Evolutionary conservation across 2,113 vertebrate genomes (phyloP).

Genomic region (Myotis brandtii): DNA sequence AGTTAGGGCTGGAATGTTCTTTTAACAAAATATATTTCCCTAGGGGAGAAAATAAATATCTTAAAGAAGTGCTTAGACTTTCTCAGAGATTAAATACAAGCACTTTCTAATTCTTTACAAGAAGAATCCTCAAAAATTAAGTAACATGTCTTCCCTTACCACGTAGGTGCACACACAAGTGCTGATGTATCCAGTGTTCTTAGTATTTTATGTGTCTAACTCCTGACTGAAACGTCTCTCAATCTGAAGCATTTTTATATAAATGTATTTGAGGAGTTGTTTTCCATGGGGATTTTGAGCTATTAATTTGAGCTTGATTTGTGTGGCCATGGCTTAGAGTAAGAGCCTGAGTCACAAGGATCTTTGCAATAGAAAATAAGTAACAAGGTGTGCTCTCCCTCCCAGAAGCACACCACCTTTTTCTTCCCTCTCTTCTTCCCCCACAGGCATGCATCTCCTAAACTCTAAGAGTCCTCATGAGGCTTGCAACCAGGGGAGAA

Average conservation of each 20-base stretch:
- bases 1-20: neutral
- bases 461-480: too few species aligned
- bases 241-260: slow-evolving; percentile 21
- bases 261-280: neutral
- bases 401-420: too few species aligned
- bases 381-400: neutral
- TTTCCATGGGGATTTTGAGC: neutral
- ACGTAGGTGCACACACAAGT: neutral
- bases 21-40: slow-evolving; percentile 8
- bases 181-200: neutral
- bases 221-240: neutral
- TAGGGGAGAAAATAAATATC: neutral
- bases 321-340: neutral
- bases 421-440: too few species aligned
- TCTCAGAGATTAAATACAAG: slow-evolving; percentile 34
- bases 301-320: slow-evolving; percentile 36
- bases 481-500: too few species aligned
- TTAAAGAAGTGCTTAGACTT: slow-evolving; percentile 21
- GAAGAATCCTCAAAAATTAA: slow-evolving; percentile 24
- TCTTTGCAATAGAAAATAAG: slow-evolving; percentile 30
- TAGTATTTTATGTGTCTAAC: neutral
- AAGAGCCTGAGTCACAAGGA: neutral
- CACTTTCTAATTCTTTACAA: neutral
- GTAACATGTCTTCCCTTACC: neutral
- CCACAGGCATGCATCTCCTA: too few species aligned